These are phyloP conservation scores for Harpalus rufipes DNA, from an alignment of 2,888 invertebrate species.

Conservation along the genomic window DNA sequence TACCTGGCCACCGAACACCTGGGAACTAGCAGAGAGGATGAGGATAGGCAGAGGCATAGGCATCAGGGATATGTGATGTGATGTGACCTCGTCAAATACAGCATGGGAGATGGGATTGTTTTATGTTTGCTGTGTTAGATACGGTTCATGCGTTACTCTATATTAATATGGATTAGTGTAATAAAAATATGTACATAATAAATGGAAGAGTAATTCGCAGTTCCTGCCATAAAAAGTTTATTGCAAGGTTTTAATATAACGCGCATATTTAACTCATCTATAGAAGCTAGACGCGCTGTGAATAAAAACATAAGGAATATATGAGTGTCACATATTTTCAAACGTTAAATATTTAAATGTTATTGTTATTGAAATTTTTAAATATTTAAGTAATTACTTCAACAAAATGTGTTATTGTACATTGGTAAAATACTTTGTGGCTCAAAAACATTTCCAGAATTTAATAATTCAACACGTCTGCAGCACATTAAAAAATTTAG, in stretches of 20 bases:
- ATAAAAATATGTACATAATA: slow-evolving; percentile 4
- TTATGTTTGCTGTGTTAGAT: not conserved
- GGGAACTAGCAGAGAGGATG: slow-evolving; percentile 26
- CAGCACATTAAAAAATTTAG: no score
- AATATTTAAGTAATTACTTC: no score
- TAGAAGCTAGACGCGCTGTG: no score
- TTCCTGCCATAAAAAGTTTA: not conserved
- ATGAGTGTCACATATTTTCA: no score
- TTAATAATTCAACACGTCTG: no score
- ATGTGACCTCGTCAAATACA: not conserved
- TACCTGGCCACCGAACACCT: slow-evolving; percentile 46
- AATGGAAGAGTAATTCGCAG: not conserved
- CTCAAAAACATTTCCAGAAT: no score
- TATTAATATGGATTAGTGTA: slow-evolving; percentile 3
- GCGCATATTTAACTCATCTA: not conserved
- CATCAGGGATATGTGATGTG: not conserved
- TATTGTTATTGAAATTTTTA: no score
- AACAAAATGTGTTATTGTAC: no score
- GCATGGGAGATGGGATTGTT: not conserved
- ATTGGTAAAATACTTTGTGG: no score
- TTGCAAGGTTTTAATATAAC: not conserved
- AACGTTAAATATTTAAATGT: no score
- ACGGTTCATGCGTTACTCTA: not conserved
- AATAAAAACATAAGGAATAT: no score
- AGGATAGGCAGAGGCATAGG: not conserved